Conservation (phyloP, 2,888 invertebrate genomes). For the Ptychoptera contaminata region DNA sequence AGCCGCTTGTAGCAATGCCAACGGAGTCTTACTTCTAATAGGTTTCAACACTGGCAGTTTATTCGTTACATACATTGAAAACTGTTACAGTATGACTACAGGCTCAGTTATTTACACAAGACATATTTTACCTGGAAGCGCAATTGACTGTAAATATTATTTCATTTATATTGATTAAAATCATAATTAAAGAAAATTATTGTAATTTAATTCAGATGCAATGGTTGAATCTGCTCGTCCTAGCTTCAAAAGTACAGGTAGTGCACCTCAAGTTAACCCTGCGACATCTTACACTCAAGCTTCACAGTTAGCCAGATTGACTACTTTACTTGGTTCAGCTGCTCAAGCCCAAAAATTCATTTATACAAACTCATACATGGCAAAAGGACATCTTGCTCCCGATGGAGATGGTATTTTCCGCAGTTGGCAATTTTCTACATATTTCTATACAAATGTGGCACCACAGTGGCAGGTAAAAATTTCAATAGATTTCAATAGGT, state of each 20-base stretch:
- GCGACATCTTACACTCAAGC: slow-evolving; percentile 19
- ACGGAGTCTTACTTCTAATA: slow-evolving; percentile 7
- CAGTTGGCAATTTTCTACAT: slow-evolving; percentile 30
- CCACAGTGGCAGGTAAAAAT: no score
- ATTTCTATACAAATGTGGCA: slow-evolving; percentile 32
- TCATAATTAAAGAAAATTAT: background rate
- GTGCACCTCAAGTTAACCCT: slow-evolving; percentile 13
- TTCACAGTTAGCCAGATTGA: slow-evolving; percentile 21
- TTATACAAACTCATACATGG: slow-evolving; percentile 20
- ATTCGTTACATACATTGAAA: slow-evolving; percentile 8
- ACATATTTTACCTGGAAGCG: slow-evolving; percentile 8
- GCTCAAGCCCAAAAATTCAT: slow-evolving; percentile 19
- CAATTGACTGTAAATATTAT: slow-evolving; percentile 6
- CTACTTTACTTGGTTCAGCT: slow-evolving; percentile 19
- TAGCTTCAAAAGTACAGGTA: slow-evolving; percentile 19
- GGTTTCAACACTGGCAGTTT: slow-evolving; percentile 6
- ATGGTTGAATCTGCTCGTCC: slow-evolving; percentile 15
- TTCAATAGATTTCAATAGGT: no score
- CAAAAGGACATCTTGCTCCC: slow-evolving; percentile 31
- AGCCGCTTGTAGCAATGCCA: no score
- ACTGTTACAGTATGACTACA: slow-evolving; percentile 9
- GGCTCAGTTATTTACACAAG: slow-evolving; percentile 8
- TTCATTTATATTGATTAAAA: background rate
- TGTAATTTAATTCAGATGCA: background rate
- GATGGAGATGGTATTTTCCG: slow-evolving; percentile 32